Conservation (phyloP, 2,113 vertebrate species). For the Notarius quadriscutis region DNA sequence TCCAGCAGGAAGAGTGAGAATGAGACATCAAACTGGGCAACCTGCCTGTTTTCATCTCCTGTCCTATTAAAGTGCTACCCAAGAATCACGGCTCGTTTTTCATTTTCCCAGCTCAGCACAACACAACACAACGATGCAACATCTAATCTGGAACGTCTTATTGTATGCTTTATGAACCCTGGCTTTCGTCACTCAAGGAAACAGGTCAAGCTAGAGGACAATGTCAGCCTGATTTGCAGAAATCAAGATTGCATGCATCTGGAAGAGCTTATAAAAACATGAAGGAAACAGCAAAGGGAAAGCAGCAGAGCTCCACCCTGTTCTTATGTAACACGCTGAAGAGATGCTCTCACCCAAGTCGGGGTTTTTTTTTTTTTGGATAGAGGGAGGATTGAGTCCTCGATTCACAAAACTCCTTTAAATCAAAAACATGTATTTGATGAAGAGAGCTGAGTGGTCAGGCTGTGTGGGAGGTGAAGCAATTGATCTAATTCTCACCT, state of each 20-base stretch:
- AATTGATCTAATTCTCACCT: neutral
- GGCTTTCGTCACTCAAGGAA: constrained; percentile 32
- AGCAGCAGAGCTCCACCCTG: constrained; percentile 39
- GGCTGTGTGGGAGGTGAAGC: neutral
- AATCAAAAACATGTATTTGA: neutral
- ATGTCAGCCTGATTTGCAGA: constrained; percentile 9
- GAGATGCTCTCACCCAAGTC: neutral
- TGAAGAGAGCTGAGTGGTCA: neutral
- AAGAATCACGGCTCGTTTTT: constrained; percentile 16
- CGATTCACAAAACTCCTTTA: neutral
- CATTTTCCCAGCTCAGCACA: constrained; percentile 22
- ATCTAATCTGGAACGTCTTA: neutral
- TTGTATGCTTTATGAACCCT: neutral
- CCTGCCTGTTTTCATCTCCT: constrained; percentile 11
- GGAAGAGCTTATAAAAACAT: neutral
- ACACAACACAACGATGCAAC: constrained; percentile 1
- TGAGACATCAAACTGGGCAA: constrained; percentile 26
- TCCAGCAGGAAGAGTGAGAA: constrained; percentile 13
- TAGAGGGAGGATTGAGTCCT: neutral
- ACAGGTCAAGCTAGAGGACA: constrained; percentile 20
- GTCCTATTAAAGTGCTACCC: constrained; percentile 9
- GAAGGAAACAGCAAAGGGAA: constrained; percentile 3
- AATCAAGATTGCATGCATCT: neutral
- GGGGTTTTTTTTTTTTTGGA: neutral
- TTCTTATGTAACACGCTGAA: constrained; percentile 27